Evolutionary conservation across 2,113 vertebrate genomes (phyloP), one percentile per base, ranked within the genome.

Genomic region (Microtus oregoni): DNA sequence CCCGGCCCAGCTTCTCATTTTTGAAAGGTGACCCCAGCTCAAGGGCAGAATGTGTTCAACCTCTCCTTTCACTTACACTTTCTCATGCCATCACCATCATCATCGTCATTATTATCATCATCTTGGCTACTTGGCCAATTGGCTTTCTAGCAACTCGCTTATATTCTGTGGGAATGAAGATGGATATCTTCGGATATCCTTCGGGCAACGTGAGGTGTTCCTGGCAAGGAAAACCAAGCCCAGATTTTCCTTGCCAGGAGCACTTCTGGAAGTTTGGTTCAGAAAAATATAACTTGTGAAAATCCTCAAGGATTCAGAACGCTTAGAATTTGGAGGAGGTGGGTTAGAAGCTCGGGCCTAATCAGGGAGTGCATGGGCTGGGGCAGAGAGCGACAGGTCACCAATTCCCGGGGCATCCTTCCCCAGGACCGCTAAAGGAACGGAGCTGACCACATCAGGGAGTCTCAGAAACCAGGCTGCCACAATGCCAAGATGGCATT

Each of bases 101-200:
- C 32, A 68, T 68, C 24, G 30, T 68, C 19, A 73, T 38, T 8
- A 35, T 22, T 2, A 38, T 38, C n/a, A 72, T 22, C 35, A 22
- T 73, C 20, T 73, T 38, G 38, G 50, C 44, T 77, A 22, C 41
- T 47, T 44, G 55, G 58, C 38, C 20, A 79, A 0, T 8, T 32
- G 41, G 65, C 28, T 24, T 47, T 55, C 41, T 50, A 8, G 91
- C 12, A 65, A 15, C 5, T 24, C 13, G 32, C 22, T 77, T 63
- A 50, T 26, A 81, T 38, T 44, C 68, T 22, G 44, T 4, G 38
- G 28, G 55, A 78, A 87, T 24, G 17, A 38, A 44, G 44, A 44
- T 12, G 38, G 50, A 14, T 61, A 93, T 92, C 72, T 94, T 82
- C 89, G 89, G 90, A 92, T 20, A 72, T 83, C 17, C 85, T 76